Conservation (phyloP, 2,888 invertebrate genomes). For the Sesia apiformis region DNA sequence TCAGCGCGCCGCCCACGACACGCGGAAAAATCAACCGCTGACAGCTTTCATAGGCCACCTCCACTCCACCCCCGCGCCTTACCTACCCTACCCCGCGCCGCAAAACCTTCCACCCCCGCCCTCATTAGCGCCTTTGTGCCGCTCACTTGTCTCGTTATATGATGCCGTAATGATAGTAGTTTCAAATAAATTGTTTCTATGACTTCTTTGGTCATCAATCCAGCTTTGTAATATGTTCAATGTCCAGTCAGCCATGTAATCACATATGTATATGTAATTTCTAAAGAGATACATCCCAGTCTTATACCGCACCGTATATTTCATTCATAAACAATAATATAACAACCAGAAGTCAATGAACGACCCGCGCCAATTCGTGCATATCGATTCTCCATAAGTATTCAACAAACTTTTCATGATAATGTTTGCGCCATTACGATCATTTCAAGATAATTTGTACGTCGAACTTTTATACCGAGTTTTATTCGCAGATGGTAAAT, state of each 20-base stretch:
- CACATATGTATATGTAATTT: too few relatives aligned
- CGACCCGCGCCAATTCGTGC: conserved; percentile 5
- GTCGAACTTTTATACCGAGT: background rate
- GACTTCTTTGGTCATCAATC: conserved; percentile 1
- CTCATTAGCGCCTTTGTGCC: conserved; percentile 73
- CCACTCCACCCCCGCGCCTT: conserved; percentile 24
- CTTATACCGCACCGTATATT: background rate
- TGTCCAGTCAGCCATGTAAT: too few relatives aligned
- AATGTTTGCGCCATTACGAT: background rate
- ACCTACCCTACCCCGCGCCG: conserved; percentile 9
- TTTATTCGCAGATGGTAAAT: conserved; percentile 5
- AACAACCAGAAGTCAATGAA: conserved; percentile 17
- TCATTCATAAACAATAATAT: background rate
- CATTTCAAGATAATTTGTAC: background rate
- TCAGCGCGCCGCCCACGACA: conserved; percentile 70
- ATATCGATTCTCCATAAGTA: background rate
- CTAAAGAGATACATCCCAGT: too few relatives aligned
- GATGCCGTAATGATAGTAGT: conserved; percentile 64
- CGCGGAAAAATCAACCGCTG: conserved; percentile 75
- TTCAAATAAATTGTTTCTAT: conserved; percentile 46
- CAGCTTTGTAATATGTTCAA: too few relatives aligned
- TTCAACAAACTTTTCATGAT: background rate
- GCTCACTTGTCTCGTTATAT: conserved; percentile 68
- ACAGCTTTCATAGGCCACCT: conserved; percentile 66
- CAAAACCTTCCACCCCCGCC: conserved; percentile 33